Evolutionary conservation across 64 coral and sea anemone species (phyloP), one percentile per base, ranked within the genome.

Genomic region (Trachythela sp.): DNA sequence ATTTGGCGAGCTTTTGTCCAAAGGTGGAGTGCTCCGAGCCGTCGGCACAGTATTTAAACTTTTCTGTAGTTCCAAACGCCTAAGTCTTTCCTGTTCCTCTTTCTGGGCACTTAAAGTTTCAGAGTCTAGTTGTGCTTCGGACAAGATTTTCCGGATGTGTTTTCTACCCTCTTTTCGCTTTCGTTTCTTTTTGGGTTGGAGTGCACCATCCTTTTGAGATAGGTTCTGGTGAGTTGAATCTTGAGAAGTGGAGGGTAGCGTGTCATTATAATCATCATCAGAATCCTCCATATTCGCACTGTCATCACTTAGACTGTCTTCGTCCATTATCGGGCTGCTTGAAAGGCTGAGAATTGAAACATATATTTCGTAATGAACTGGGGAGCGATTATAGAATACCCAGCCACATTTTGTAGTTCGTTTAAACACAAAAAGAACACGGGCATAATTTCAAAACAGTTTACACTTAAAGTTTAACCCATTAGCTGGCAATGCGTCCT

Each of bases 51-150:
- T 60, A 77, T 88, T 91, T 85, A 99, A 39, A 83, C 96, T 99
- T 85, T 92, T 94, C 40, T 99, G 96, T 17, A 99, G 85, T 20
- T 99, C 96, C 38, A 99, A 89, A 85, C 96, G 89, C 13, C 92
- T 90, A 29, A 99, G 54, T 15, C 96, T 83, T 34, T 99, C 96
- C 29, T 88, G 77, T 51, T 99, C 96, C 15, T 99, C 96, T 29
- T 94, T 89, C 39, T 99, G 96, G 0, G 96, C 96, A 22, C 92
- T 88, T 22, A 99, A 43, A 10, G 96, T 99, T 86, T 93, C 91
- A 32, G 83, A 72, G 4, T 94, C 92, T 0, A 99, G 86, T 64
- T 99, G 80, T 84, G 84, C 84, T 58, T 89, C 86, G 9, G 86
- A 83, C 29, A 99, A 30, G 77, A 99, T 99, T 87, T 76, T 91